Evolutionary conservation across 2,888 invertebrate genomes (phyloP).

Genomic region (Drosophila subquinaria): DNA sequence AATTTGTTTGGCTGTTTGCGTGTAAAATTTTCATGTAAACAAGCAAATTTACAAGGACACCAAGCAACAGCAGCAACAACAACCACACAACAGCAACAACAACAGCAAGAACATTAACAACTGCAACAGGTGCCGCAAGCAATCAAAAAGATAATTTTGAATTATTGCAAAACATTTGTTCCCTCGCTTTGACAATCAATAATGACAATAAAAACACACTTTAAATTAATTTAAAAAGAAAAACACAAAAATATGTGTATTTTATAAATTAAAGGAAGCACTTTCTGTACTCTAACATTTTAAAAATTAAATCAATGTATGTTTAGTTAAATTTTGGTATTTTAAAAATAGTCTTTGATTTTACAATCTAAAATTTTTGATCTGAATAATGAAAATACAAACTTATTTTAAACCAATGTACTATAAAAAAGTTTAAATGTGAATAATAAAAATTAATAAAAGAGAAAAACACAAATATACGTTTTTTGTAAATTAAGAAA

Average conservation of each 20-base stretch:
- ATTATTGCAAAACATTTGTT: conserved; percentile 38
- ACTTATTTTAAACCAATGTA: no score
- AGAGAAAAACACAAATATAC: no score
- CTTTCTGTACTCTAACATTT: background rate
- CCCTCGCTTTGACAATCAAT: conserved; percentile 2
- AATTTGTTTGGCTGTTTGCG: conserved; percentile 56
- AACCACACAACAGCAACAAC: conserved; percentile 13
- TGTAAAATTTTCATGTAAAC: conserved; percentile 70
- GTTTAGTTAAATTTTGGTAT: no score
- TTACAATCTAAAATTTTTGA: no score
- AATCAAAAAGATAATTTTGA: conserved; percentile 38
- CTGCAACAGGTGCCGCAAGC: conserved; percentile 53
- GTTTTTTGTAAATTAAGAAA: no score
- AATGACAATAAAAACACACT: conserved; percentile 9
- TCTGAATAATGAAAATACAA: no score
- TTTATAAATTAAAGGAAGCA: background rate
- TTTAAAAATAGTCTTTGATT: no score
- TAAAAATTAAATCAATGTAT: background rate
- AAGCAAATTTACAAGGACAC: conserved; percentile 66
- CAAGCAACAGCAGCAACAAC: conserved; percentile 25
- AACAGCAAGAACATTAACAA: conserved; percentile 8
- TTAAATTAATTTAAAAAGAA: background rate
- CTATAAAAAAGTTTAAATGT: no score
- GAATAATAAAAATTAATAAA: no score
- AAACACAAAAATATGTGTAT: background rate